Evolutionary conservation across 1,140 invertebrate genomes (phyloP).

Genomic region (Drosophila albomicans): DNA sequence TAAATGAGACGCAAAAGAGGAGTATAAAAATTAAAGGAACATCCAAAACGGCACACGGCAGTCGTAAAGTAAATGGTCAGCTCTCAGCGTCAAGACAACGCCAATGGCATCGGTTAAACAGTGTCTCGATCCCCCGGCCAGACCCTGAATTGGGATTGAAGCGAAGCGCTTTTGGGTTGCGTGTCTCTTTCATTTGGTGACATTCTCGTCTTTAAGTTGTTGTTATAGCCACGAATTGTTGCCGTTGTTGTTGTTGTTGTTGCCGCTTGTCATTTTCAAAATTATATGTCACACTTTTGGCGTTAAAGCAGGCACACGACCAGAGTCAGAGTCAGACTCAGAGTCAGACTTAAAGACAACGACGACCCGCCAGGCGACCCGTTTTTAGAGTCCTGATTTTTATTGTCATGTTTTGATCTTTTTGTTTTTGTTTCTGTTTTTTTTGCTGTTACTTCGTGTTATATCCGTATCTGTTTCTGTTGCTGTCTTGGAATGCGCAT

Average conservation of each 20-base stretch:
- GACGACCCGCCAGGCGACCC: slow-evolving; percentile 58
- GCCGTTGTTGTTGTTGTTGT: slow-evolving; percentile 53
- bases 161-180: slow-evolving; percentile 53
- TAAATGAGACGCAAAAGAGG: slow-evolving; percentile 63
- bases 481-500: slow-evolving; percentile 71
- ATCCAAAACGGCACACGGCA: slow-evolving; percentile 61
- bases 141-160: slow-evolving; percentile 1
- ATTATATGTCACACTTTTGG: slow-evolving; percentile 82
- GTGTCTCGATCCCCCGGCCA: not conserved
- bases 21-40: slow-evolving; percentile 63
- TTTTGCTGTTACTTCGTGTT: slow-evolving; percentile 16
- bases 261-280: slow-evolving; percentile 78
- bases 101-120: slow-evolving; percentile 10
- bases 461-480: slow-evolving; percentile 5
- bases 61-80: slow-evolving; percentile 77
- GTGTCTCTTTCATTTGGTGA: slow-evolving; percentile 74
- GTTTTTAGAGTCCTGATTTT: slow-evolving; percentile 79
- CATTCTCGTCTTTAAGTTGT: slow-evolving; percentile 75
- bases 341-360: slow-evolving; percentile 14
- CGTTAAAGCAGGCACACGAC: slow-evolving; percentile 81
- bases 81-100: not conserved
- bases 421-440: slow-evolving; percentile 39
- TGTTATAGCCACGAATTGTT: slow-evolving; percentile 58
- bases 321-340: slow-evolving; percentile 21
- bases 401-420: slow-evolving; percentile 83